Percentiles rank a stretch among this genome's conserved stretches.
Evolutionary conservation across 2,797 vertebrate genomes (phyloP).

Genomic region (Diplodus sargus): DNA sequence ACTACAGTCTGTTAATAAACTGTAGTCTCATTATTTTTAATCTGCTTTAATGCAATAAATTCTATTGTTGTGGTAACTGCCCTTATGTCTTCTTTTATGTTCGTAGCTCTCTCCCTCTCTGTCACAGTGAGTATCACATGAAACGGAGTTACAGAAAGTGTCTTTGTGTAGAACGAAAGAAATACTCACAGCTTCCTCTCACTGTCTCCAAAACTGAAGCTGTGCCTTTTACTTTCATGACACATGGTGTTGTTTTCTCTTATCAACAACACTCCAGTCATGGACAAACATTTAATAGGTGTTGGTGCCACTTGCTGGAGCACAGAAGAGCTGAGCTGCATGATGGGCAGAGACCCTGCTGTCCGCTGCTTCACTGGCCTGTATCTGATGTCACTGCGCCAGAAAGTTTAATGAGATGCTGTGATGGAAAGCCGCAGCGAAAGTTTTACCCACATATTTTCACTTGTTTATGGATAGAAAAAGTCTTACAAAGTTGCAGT

Average conservation of each 20-base stretch:
- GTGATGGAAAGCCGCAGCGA: conserved; percentile 10
- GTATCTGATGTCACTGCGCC: conserved; percentile 15
- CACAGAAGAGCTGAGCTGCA: conserved; percentile 43
- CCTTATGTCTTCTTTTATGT: conserved; percentile 26
- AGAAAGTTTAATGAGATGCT: conserved; percentile 19
- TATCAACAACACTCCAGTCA: conserved; percentile 37
- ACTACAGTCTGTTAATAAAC: conserved; percentile 63
- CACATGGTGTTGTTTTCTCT: conserved; percentile 37
- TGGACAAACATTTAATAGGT: conserved; percentile 33
- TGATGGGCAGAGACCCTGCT: conserved; percentile 30
- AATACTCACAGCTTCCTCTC: conserved; percentile 14
- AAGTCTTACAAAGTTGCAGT: not conserved
- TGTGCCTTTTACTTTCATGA: conserved; percentile 21
- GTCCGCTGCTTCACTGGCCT: conserved; percentile 25
- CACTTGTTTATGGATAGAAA: not conserved
- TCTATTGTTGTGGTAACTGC: conserved; percentile 55
- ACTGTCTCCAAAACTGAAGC: conserved; percentile 11
- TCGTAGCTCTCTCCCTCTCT: not conserved
- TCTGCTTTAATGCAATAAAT: conserved; percentile 82
- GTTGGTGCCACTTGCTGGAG: conserved; percentile 29
- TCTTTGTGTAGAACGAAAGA: conserved; percentile 15
- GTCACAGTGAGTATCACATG: not conserved
- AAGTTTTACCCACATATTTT: conserved; percentile 6
- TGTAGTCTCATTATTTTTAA: conserved; percentile 71
- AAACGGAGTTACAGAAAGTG: not conserved